Evolutionary conservation across 2,113 vertebrate species (phyloP), one percentile per base, ranked within the genome.

Genomic region (Rana temporaria): DNA sequence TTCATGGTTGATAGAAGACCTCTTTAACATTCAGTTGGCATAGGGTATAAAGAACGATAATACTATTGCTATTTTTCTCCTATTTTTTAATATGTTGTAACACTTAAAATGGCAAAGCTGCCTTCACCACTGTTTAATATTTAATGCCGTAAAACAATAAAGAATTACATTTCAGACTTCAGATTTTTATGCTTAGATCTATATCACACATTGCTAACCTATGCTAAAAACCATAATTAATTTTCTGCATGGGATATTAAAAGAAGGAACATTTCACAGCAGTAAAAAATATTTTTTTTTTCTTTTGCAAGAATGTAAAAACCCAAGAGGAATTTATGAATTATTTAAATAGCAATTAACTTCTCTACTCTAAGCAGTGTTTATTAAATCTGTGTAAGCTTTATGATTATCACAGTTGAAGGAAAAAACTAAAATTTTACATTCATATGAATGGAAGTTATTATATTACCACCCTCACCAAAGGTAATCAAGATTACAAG

Each of bases 261-360:
- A 57, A 42, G 16, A 22, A 59, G 32, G 65, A 66, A 59, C 65
- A 69, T 56, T 60, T 69, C 65, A 42, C 32, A 69, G 78, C 57
- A 67, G 65, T 69, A 59, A 9, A 69, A 26, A n/a, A n/a, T n/a
- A n/a, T n/a, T 38, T 16, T 24, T 26, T 79, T 22, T 32, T 69
- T 60, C n/a, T 55, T 42, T n/a, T 53, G n/a, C 66, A 22, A 60
- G 18, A 16, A 60, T 69, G 30, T 69, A 68, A 59, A 15, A 68
- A 42, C 52, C 78, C 78, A 60, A 42, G 30, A 57, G 55, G 52
- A 69, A 79, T 69, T 16, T 79, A 69, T 79, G 55, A 79, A 79
- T 79, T 79, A 79, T 79, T 79, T 60, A 79, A 79, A 67, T 17
- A 59, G 53, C 78, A 48, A 79, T 79, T 69, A 79, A 79, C 52